Evolutionary conservation across 30 jellyfish, hydroid and myxozoan species (phyloP).

Genomic region (Sanderia malayensis): DNA sequence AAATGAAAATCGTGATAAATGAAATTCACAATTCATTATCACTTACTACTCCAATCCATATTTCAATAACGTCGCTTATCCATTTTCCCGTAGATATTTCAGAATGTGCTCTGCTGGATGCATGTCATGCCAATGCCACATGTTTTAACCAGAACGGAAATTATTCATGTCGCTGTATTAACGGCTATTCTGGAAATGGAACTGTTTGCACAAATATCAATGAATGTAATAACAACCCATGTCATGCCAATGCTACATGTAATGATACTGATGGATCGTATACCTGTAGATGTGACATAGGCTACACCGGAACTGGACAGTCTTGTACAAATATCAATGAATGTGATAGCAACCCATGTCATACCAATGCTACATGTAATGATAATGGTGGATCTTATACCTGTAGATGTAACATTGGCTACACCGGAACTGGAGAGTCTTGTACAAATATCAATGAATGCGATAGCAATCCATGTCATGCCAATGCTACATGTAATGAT

Average conservation of each 20-base stretch:
- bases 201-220: neutral
- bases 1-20: no score
- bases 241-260: no score
- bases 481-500: neutral
- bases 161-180: neutral
- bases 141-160: no score
- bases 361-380: constrained; percentile 2
- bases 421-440: constrained; percentile 12
- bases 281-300: no score
- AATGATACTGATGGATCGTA: no score
- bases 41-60: no score
- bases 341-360: constrained; percentile 20
- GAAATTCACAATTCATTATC: no score
- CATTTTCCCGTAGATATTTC: neutral
- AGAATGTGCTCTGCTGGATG: no score
- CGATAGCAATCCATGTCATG: neutral
- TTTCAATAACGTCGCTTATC: no score
- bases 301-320: no score
- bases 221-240: no score
- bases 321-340: no score
- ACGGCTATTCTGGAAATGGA: neutral
- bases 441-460: constrained; percentile 57
- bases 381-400: constrained; percentile 3
- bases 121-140: constrained; percentile 13
- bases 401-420: constrained; percentile 49